Evolutionary conservation across 2,888 invertebrate species (phyloP).

Genomic region (Ectropis crepuscularia): DNA sequence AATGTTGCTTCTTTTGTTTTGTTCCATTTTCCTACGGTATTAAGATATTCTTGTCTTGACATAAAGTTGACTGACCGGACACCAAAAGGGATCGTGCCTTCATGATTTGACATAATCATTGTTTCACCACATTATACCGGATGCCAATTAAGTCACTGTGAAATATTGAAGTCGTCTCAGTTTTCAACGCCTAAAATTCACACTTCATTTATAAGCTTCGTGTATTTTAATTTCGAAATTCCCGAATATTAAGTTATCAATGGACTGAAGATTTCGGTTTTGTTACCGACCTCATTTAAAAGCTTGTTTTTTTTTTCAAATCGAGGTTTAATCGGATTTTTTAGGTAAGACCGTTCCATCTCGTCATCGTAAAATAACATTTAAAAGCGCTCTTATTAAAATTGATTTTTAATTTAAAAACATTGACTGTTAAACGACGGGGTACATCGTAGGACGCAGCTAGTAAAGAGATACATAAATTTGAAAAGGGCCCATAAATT

Average conservation of each 20-base stretch:
- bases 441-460: too few species aligned
- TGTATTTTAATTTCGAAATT: conserved; percentile 18
- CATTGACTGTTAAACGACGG: too few species aligned
- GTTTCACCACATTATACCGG: conserved; percentile 6
- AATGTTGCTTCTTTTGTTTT: too few species aligned
- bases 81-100: not conserved
- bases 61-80: not conserved
- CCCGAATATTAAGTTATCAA: conserved; percentile 24
- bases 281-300: not conserved
- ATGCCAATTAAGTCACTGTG: conserved; percentile 13
- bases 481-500: too few species aligned
- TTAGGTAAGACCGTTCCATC: too few species aligned
- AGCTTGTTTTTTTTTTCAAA: not conserved
- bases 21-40: too few species aligned
- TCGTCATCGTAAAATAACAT: too few species aligned
- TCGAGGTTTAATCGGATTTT: too few species aligned
- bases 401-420: too few species aligned
- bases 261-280: not conserved
- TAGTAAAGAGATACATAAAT: too few species aligned
- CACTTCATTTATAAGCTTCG: conserved; percentile 19
- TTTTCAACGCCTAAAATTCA: conserved; percentile 23
- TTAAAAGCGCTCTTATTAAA: too few species aligned
- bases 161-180: conserved; percentile 19
- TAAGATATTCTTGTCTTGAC: too few species aligned
- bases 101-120: conserved; percentile 13